phyloP scores from a whole-genome alignment of 1,140 invertebrate genomes.

The Epicauta chinensis region DNA sequence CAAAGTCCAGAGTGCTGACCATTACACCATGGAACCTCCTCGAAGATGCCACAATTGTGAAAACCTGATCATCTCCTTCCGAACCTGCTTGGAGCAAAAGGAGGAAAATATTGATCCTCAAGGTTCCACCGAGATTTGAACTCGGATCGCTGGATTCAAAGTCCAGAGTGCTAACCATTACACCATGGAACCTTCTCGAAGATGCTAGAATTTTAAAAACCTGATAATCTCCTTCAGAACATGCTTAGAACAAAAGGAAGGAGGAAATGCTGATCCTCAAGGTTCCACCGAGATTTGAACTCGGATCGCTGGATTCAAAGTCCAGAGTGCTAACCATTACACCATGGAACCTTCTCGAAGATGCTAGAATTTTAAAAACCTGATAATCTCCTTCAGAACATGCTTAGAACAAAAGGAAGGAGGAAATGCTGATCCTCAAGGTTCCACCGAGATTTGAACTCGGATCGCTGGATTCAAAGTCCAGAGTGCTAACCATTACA shows the following conservation, averaged over 20 bases:
- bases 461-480: slow-evolving; percentile 42
- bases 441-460: slow-evolving; percentile 42
- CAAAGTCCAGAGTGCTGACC: slow-evolving; percentile 42
- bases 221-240: no score
- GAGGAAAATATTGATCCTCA: no score
- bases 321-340: slow-evolving; percentile 43
- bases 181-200: slow-evolving; percentile 35
- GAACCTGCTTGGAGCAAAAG: no score
- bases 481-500: slow-evolving; percentile 43
- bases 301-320: slow-evolving; percentile 43
- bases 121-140: slow-evolving; percentile 42
- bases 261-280: slow-evolving; percentile 5
- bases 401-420: no score
- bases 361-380: no score
- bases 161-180: slow-evolving; percentile 43
- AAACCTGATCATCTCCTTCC: neutral
- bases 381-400: no score
- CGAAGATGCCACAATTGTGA: neutral
- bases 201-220: no score
- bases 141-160: slow-evolving; percentile 42
- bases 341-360: slow-evolving; percentile 19
- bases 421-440: neutral
- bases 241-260: no score
- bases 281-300: slow-evolving; percentile 42
- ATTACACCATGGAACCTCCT: slow-evolving; percentile 39